phyloP scores from a whole-genome alignment of 92 coral and sea anemone species.

The Siderastrea radians region DNA sequence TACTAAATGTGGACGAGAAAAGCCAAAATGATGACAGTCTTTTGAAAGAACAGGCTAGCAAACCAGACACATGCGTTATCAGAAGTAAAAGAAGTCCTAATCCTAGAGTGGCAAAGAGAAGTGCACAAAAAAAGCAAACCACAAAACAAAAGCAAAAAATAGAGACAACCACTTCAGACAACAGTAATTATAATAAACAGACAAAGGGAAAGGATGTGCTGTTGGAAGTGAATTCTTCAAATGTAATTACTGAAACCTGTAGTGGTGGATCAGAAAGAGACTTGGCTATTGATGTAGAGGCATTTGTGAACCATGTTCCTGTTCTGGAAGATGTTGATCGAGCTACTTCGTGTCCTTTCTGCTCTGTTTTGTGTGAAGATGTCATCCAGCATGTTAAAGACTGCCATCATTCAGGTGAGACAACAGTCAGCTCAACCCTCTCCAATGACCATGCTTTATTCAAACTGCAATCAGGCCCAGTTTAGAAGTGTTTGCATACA shows the following conservation, averaged over 20 bases:
- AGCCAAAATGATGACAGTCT: neutral
- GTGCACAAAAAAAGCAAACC: neutral
- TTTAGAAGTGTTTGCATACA: too few relatives aligned
- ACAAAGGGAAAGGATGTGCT: neutral
- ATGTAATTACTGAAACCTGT: neutral
- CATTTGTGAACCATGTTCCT: slow-evolving; percentile 50
- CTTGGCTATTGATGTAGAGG: slow-evolving; percentile 65
- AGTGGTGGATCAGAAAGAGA: slow-evolving; percentile 29
- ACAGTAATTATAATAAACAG: neutral
- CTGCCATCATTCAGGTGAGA: slow-evolving; percentile 43
- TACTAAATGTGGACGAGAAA: neutral
- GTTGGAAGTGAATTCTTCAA: neutral
- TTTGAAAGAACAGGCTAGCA: neutral
- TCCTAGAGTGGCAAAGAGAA: slow-evolving; percentile 14
- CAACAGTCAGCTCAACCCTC: too few relatives aligned
- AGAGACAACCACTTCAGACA: neutral
- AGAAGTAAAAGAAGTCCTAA: neutral
- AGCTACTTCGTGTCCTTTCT: slow-evolving; percentile 40
- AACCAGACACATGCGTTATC: neutral
- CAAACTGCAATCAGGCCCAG: too few relatives aligned
- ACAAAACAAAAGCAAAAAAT: neutral
- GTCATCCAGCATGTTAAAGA: slow-evolving; percentile 40
- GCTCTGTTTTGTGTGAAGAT: slow-evolving; percentile 35
- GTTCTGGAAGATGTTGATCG: slow-evolving; percentile 58
- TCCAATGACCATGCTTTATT: too few relatives aligned